Percentiles rank a stretch among this genome's conserved stretches.
Evolutionary conservation across 2,888 invertebrate species (phyloP).

Genomic region (Choristoneura rosaceana): DNA sequence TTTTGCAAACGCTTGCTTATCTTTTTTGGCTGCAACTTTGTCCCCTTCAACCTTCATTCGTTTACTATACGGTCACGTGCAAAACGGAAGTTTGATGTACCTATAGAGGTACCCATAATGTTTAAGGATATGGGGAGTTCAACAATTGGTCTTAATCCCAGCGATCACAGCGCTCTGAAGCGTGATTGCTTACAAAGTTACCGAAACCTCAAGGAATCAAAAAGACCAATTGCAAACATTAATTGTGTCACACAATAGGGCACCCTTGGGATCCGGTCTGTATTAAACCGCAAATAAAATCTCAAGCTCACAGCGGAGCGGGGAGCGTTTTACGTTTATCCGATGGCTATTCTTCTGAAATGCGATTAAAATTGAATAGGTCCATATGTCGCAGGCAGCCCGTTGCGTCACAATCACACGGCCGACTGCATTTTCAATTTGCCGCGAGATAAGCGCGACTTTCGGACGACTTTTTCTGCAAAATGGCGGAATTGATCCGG

Average conservation of each 20-base stretch:
- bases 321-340: constrained; percentile 79
- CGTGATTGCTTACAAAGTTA: constrained; percentile 63
- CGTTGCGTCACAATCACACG: constrained; percentile 84
- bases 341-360: constrained; percentile 84
- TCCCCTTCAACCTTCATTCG: constrained; percentile 33
- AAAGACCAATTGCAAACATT: constrained; percentile 81
- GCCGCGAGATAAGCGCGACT: constrained; percentile 82
- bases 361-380: constrained; percentile 85
- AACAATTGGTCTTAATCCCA: constrained; percentile 24
- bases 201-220: constrained; percentile 69
- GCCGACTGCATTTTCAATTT: constrained; percentile 84
- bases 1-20: constrained; percentile 50
- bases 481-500: constrained; percentile 83
- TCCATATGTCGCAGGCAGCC: constrained; percentile 81
- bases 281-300: constrained; percentile 80
- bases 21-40: constrained; percentile 38
- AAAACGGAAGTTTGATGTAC: constrained; percentile 38
- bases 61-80: constrained; percentile 22
- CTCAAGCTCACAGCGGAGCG: constrained; percentile 70
- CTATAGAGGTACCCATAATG: background rate
- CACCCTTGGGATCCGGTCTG: constrained; percentile 73
- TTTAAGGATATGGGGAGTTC: constrained; percentile 5
- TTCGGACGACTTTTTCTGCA: constrained; percentile 82
- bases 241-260: constrained; percentile 72
- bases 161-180: constrained; percentile 47